Percentiles rank a stretch among this genome's conserved stretches.
phyloP scores from a whole-genome alignment of 2,797 vertebrate species.

The Sebastes steindachneri region DNA sequence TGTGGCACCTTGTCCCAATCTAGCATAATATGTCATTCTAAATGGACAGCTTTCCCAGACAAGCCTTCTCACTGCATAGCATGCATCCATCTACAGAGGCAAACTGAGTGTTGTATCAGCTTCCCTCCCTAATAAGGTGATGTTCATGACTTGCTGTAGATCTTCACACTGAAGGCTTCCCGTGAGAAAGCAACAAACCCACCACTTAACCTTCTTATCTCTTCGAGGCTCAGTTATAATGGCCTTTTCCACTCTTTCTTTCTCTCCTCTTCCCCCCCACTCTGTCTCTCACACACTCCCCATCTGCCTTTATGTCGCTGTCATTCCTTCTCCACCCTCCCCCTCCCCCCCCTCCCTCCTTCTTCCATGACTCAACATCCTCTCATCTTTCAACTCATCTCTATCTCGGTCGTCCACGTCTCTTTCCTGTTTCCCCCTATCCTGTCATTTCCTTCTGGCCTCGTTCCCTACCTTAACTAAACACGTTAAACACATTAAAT shows the following conservation, averaged over 20 bases:
- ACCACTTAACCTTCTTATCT: slow-evolving; percentile 51
- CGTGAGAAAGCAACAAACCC: slow-evolving; percentile 51
- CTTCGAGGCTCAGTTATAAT: slow-evolving; percentile 53
- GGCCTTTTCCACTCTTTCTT: slow-evolving; percentile 15
- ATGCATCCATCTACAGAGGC: slow-evolving; percentile 5
- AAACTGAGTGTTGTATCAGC: slow-evolving; percentile 4
- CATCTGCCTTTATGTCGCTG: background rate
- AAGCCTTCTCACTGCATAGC: background rate
- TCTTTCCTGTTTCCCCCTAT: slow-evolving; percentile 23
- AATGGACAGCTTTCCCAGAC: slow-evolving; percentile 2
- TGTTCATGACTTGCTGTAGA: slow-evolving; percentile 27
- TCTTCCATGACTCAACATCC: slow-evolving; percentile 51
- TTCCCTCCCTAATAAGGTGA: slow-evolving; percentile 59
- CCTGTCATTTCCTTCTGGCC: background rate
- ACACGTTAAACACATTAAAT: background rate
- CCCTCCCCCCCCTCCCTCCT: background rate
- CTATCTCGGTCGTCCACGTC: background rate
- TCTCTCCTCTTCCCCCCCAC: background rate
- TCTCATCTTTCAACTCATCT: slow-evolving; percentile 31
- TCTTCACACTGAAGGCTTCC: slow-evolving; percentile 24
- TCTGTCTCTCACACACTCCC: background rate
- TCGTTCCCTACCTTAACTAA: background rate
- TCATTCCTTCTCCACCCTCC: background rate
- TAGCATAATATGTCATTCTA: background rate
- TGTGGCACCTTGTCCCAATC: background rate